Conservation (phyloP, 2,888 invertebrate genomes). For the Rhagophthalmus giganteus region DNA sequence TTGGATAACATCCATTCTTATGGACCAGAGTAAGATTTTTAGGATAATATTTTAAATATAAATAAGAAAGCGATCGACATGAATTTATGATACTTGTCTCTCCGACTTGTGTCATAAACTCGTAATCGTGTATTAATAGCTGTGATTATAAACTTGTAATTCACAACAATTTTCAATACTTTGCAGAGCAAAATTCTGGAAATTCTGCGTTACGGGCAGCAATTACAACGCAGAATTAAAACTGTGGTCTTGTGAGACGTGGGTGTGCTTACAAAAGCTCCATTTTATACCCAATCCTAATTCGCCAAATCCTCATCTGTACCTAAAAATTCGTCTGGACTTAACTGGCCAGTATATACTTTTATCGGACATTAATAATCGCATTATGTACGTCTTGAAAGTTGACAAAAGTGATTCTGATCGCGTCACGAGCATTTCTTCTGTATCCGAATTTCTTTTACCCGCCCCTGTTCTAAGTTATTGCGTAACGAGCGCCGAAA, state of each 20-base stretch:
- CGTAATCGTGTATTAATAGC: no score
- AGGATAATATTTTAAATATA: not conserved
- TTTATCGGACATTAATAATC: slow-evolving; percentile 83
- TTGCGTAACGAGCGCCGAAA: slow-evolving; percentile 79
- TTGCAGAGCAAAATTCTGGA: slow-evolving; percentile 83
- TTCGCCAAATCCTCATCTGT: slow-evolving; percentile 52
- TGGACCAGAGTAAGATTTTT: slow-evolving; percentile 69
- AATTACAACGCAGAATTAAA: slow-evolving; percentile 88
- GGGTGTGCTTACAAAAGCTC: slow-evolving; percentile 91
- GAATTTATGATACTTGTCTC: no score
- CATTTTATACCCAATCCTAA: slow-evolving; percentile 63
- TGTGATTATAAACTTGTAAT: no score
- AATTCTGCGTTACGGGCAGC: slow-evolving; percentile 90
- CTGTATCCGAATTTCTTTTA: slow-evolving; percentile 83
- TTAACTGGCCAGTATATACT: slow-evolving; percentile 83
- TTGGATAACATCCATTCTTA: slow-evolving; percentile 88
- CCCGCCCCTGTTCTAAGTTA: slow-evolving; percentile 88
- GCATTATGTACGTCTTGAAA: slow-evolving; percentile 82
- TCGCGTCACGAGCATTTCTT: slow-evolving; percentile 67
- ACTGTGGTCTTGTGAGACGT: slow-evolving; percentile 92
- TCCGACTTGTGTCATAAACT: no score
- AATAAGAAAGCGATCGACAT: no score
- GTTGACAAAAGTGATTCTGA: slow-evolving; percentile 66
- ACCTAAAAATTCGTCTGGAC: slow-evolving; percentile 81
- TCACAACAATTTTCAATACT: slow-evolving; percentile 24